Evolutionary conservation across 2,113 vertebrate species (phyloP).

Genomic region (Pagrus major): DNA sequence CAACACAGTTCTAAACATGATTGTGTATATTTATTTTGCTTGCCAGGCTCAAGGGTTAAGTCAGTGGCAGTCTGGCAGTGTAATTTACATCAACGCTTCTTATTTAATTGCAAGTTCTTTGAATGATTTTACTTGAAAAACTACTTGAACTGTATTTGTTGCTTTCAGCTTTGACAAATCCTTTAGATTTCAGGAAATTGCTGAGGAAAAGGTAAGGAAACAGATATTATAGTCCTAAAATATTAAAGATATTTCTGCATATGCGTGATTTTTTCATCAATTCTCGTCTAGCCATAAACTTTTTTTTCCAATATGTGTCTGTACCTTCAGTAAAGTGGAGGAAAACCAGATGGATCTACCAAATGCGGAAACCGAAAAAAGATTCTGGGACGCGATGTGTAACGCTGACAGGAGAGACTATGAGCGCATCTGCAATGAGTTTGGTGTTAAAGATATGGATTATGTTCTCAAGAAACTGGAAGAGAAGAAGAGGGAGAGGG

Average conservation of each 20-base stretch:
- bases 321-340: slow-evolving; percentile 37
- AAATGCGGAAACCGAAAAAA: slow-evolving; percentile 73
- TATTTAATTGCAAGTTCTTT: background rate
- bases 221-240: background rate
- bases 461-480: slow-evolving; percentile 86
- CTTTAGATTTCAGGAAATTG: slow-evolving; percentile 85
- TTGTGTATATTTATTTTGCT: background rate
- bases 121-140: background rate
- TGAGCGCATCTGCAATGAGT: slow-evolving; percentile 87
- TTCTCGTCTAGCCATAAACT: background rate
- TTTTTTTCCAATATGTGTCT: slow-evolving; percentile 3
- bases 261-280: background rate
- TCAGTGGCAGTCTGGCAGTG: no score
- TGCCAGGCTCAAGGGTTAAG: no score
- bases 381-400: slow-evolving; percentile 87
- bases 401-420: slow-evolving; percentile 89
- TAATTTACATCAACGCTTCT: background rate
- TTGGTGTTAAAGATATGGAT: slow-evolving; percentile 86
- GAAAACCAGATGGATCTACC: slow-evolving; percentile 13
- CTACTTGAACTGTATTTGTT: background rate
- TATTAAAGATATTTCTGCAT: background rate
- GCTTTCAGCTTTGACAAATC: slow-evolving; percentile 76
- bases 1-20: background rate
- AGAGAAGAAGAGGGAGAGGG: slow-evolving; percentile 80
- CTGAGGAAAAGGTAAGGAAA: slow-evolving; percentile 85